These are phyloP conservation scores for Intellagama lesueurii DNA, from an alignment of 2,797 vertebrate species.

Conservation along the genomic window DNA sequence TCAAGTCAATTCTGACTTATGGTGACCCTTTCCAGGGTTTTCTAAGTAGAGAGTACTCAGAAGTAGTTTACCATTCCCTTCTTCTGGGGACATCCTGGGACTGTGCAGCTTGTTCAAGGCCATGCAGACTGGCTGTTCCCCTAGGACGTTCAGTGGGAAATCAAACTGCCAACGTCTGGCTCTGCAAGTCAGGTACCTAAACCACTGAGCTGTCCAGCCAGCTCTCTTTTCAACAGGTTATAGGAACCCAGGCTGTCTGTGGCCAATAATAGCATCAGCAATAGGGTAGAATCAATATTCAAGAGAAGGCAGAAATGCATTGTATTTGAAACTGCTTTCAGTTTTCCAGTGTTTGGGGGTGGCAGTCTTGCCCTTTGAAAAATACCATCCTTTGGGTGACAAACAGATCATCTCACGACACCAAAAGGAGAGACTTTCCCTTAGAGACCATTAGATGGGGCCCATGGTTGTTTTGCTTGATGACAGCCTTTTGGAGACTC, in stretches of 20 bases:
- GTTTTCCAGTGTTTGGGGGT: neutral
- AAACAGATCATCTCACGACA: neutral
- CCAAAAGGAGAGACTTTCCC: neutral
- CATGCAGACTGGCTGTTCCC: no score
- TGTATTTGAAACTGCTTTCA: neutral
- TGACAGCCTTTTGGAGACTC: neutral
- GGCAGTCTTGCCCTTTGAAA: neutral
- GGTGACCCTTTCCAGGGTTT: no score
- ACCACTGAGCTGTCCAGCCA: no score
- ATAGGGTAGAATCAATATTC: neutral
- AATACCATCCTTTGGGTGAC: neutral
- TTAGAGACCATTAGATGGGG: neutral
- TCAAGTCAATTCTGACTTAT: no score
- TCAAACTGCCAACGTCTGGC: no score
- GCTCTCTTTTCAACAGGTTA: neutral
- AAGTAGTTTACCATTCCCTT: no score
- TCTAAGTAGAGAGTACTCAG: no score
- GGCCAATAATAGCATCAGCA: neutral
- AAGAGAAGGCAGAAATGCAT: no score
- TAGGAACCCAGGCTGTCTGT: neutral
- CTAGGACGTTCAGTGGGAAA: no score
- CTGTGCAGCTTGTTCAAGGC: no score
- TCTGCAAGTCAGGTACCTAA: no score
- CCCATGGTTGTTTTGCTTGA: neutral
- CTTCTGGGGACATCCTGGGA: no score